Conservation (phyloP, 1,140 invertebrate species). For the Tetramorium simillimum region DNA sequence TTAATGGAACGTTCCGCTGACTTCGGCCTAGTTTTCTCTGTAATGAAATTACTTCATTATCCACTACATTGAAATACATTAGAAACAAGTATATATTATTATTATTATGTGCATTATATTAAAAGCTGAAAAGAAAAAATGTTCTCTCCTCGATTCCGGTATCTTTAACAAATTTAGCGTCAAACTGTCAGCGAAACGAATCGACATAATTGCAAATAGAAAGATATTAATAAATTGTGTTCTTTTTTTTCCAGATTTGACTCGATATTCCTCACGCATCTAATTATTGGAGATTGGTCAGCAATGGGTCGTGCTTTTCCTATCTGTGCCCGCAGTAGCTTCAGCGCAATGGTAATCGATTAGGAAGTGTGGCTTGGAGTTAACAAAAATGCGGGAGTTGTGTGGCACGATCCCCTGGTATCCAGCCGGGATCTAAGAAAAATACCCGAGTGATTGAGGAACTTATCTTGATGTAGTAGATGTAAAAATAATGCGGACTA, state of each 20-base stretch:
- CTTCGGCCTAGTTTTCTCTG: slow-evolving; percentile 81
- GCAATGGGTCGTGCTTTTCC: slow-evolving; percentile 60
- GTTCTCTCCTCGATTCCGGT: not conserved
- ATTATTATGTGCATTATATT: not conserved
- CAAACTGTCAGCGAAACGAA: not conserved
- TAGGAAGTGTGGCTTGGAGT: slow-evolving; percentile 53
- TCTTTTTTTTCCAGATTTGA: slow-evolving; percentile 57
- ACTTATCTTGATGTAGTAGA: slow-evolving; percentile 50
- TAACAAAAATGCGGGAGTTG: slow-evolving; percentile 82
- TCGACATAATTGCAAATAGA: not conserved
- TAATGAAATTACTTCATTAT: slow-evolving; percentile 76
- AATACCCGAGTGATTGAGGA: not conserved
- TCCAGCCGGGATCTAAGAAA: slow-evolving; percentile 78
- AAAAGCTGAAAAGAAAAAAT: not conserved
- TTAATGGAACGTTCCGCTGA: slow-evolving; percentile 73
- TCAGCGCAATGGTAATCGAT: slow-evolving; percentile 33
- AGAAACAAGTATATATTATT: slow-evolving; percentile 1
- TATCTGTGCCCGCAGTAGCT: slow-evolving; percentile 10
- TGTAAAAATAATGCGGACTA: slow-evolving; percentile 47
- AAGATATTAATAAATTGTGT: slow-evolving; percentile 14
- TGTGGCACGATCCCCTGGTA: slow-evolving; percentile 77
- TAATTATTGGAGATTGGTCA: slow-evolving; percentile 46
- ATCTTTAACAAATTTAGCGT: not conserved
- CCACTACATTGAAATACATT: slow-evolving; percentile 58
- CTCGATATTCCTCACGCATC: not conserved